These are phyloP conservation scores for Chymomyza costata DNA, from an alignment of 1,140 invertebrate genomes.

Conservation along the genomic window DNA sequence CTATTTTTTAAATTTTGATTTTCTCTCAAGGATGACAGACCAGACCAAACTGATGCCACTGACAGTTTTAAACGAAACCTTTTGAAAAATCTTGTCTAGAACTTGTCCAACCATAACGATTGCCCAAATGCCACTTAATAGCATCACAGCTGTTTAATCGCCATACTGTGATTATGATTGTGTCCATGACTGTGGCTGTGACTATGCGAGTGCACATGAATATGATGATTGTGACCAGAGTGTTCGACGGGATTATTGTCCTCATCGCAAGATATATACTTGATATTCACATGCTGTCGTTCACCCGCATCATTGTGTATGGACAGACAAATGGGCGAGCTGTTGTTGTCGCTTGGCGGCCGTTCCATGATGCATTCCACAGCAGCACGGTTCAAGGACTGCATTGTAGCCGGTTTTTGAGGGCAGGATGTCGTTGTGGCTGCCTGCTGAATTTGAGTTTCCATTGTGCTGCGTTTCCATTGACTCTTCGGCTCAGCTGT, in stretches of 20 bases:
- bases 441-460: slow-evolving; percentile 67
- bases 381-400: slow-evolving; percentile 19
- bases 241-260: slow-evolving; percentile 69
- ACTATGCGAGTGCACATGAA: background rate
- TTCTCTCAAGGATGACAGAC: too few relatives aligned
- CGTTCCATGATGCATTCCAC: slow-evolving; percentile 58
- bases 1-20: slow-evolving; percentile 6
- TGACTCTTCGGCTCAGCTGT: slow-evolving; percentile 58
- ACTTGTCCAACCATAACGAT: too few relatives aligned
- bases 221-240: background rate
- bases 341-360: slow-evolving; percentile 30
- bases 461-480: slow-evolving; percentile 73
- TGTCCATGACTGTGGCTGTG: slow-evolving; percentile 4
- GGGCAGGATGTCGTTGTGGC: slow-evolving; percentile 33
- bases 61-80: background rate
- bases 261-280: slow-evolving; percentile 72
- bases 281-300: slow-evolving; percentile 60
- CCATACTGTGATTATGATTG: background rate
- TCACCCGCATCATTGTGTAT: slow-evolving; percentile 55
- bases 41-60: too few relatives aligned
- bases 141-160: slow-evolving; percentile 34
- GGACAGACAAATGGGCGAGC: slow-evolving; percentile 64
- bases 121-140: slow-evolving; percentile 1
- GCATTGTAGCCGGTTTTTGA: slow-evolving; percentile 26
- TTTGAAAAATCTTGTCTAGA: background rate